Base-by-base conservation (phyloP, 2,797 vertebrate genomes). In the Pangasius larnaudii region DNA sequence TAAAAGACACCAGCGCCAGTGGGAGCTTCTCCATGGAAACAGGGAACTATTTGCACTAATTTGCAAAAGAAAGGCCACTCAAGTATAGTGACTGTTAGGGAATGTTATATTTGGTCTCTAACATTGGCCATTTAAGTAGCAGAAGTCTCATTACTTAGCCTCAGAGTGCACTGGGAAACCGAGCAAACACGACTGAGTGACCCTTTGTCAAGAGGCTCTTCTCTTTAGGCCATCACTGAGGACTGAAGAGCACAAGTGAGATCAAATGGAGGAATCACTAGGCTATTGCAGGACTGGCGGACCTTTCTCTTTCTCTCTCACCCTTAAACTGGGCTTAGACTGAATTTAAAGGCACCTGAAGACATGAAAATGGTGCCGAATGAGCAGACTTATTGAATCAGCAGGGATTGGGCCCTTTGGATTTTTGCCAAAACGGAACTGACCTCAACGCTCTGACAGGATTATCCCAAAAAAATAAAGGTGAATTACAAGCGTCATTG, bases 101-200 rank as follows among this genome's bases (percentile, higher is more conserved):
- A 98, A 99, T 98, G 98, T 94, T 96, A 96, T 96, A 92, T 94
- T 93, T 93, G 95, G 93, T 96, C 95, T 96, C 95, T 94, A 90
- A 91, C 93, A 91, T 88, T 96, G 97, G 96, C 97, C 94, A 96
- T 98, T 98, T 98, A 96, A 97, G 97, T 97, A 97, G 97, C 97
- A 96, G 96, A 97, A 97, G 95, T 96, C 96, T 97, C 96, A 96
- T 97, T 97, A 98, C 98, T 98, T 98, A 98, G 95, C 93, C 93
- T 94, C 92, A 67, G 94, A 93, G 94, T 94, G 97, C 95, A 92
- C 96, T 94, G 94, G 95, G 96, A 97, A 96, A 97, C 96, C 94
- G 95, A 93, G 96, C 96, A 99, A 99, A 99, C 96, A 99, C 93
- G 94, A 94, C 95, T 90, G 94, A 88, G 91, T 95, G 96, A 97